phyloP scores from a whole-genome alignment of 1,140 invertebrate species.

The Drosophila busckii region DNA sequence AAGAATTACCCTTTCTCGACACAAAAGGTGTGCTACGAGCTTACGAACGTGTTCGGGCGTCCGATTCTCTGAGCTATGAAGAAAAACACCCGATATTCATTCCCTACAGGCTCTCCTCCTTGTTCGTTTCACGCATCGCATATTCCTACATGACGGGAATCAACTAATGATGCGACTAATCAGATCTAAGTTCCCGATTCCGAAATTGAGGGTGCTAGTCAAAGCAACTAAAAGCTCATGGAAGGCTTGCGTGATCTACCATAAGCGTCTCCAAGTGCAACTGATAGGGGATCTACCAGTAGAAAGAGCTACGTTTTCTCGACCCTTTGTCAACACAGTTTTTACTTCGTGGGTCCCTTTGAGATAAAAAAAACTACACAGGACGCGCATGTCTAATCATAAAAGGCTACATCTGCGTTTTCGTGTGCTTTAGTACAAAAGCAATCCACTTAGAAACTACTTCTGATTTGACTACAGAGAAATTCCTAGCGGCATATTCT shows the following conservation, averaged over 20 bases:
- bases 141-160: too few species aligned
- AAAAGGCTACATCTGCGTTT: not conserved
- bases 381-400: not conserved
- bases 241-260: not conserved
- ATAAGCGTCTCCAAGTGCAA: not conserved
- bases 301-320: too few species aligned
- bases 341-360: not conserved
- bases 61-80: too few species aligned
- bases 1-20: not conserved
- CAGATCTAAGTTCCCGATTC: not conserved
- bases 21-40: not conserved
- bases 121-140: too few species aligned
- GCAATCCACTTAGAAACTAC: too few species aligned
- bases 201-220: not conserved
- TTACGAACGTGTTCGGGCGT: not conserved
- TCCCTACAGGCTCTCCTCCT: too few species aligned
- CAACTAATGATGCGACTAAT: too few species aligned
- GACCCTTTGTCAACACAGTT: too few species aligned
- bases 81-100: too few species aligned
- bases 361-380: not conserved
- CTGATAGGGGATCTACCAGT: not conserved
- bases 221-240: not conserved
- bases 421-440: too few species aligned
- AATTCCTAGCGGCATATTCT: conserved; percentile 58
- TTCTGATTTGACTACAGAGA: conserved; percentile 61